Base-by-base conservation (phyloP, 2,797 vertebrate genomes). In the Phalloptychus januarius region DNA sequence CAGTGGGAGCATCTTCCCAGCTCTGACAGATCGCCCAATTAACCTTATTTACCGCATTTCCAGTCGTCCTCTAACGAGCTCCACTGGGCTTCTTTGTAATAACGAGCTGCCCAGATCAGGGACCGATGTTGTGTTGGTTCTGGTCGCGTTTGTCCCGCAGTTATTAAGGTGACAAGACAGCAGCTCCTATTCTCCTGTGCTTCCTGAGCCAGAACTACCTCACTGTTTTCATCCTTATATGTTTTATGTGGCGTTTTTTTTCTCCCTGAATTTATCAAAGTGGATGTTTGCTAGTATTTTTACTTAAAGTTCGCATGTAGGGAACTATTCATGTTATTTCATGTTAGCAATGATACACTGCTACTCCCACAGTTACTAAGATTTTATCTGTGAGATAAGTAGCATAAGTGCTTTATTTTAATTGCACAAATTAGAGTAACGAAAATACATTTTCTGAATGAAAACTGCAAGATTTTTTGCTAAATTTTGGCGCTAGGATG, bases 1-100 rank as follows among this genome's bases (percentile, higher is more conserved):
- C 95, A 95, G 89, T 50, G 84, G 80, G 86, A 87, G 93, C 95
- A 93, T 93, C 90, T 91, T 93, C 80, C 87, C 45, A 78, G 85
- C 74, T 93, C 93, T 96, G 95, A 96, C 96, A 95, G 94, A 95
- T 95, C 88, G 77, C 83, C 95, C 95, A 96, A 96, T 96, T 96
- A 96, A 96, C 95, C 95, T 96, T 96, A 96, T 96, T 96, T 96
- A 96, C 95, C 75, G 81, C 42, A 20, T 88, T 90, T 92, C 86
- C 79, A 87, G 88, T 91, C 88, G 52, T 93, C 93, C 86, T 88
- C 92, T 96, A 96, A 96, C 94, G 88, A 96, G 95, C 94, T 96
- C 96, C 96, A 81, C 94, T 94, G 96, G 96, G 96, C 94, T 91
- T 92, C 92, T 86, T 73, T 79, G 88, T 95, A 93, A 95, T 94